Evolutionary conservation across 2,888 invertebrate species (phyloP), one percentile per base, ranked within the genome.

Genomic region (Ophraella communa): DNA sequence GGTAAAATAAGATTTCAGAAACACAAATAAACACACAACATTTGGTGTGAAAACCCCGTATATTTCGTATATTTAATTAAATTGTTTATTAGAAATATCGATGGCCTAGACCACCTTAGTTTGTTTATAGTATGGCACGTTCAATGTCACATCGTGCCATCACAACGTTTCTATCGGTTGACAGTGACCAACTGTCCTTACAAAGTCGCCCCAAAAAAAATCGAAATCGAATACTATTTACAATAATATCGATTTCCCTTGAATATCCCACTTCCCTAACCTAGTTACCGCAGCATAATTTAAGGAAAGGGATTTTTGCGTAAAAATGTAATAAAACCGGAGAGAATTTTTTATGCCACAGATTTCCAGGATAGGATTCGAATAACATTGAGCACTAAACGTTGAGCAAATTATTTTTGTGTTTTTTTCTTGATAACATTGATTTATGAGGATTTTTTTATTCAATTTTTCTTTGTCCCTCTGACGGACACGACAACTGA

Each of bases 401-500:
- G 49, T 51, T 51, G 55, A 56, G 27, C 27, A 49, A 55, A 42
- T 58, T 51, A 39, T 49, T 51, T 58, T 58, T 49, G n/a, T n/a
- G n/a, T n/a, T n/a, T n/a, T n/a, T n/a, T n/a, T n/a, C n/a, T n/a
- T n/a, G n/a, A n/a, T 56, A 44, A 56, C 17, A 58, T 58, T 58
- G 58, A 58, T 58, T 51, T 58, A 30, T 58, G 57, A 57, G 30
- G 35, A 58, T 58, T 57, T n/a, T n/a, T n/a, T n/a, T 71, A 76
- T 65, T 78, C 75, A 24, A 78, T 62, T 66, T 79, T 76, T 30
- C 76, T 67, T 42, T 74, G 71, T 27, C 74, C 78, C 73, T 80
- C 79, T 7, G 76, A 67, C 0, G 81, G 81, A 73, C 81, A 81
- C 14, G 81, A 77, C 62, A 84, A 67, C 69, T 84, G 84, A 71